Percentiles rank a stretch among this genome's conserved stretches.
phyloP scores from a whole-genome alignment of 2,797 vertebrate genomes.

The Avahi laniger region DNA sequence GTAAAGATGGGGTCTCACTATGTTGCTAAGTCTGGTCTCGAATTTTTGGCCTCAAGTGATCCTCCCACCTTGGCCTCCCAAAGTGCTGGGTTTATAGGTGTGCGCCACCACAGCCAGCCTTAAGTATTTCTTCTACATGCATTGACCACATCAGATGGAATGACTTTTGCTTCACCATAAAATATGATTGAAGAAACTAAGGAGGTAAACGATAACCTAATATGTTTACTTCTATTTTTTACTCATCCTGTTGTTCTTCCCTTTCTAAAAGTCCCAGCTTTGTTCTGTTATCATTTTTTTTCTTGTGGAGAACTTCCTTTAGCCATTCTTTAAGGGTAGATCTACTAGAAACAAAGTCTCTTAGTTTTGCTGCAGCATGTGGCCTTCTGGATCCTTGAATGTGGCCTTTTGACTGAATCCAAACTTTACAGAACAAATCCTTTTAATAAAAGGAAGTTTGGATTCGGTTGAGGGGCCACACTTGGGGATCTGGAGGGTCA shows the following conservation, averaged over 20 bases:
- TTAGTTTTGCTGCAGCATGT: neutral
- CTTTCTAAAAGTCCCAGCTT: neutral
- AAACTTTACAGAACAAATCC: neutral
- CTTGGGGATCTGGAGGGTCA: neutral
- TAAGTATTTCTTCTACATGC: neutral
- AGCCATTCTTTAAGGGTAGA: neutral
- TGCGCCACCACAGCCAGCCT: neutral
- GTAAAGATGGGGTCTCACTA: neutral
- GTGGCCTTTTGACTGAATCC: neutral
- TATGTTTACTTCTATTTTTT: neutral
- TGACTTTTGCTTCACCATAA: neutral
- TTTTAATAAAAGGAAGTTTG: no score
- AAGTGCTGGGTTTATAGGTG: neutral
- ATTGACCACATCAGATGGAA: neutral
- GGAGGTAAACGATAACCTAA: neutral
- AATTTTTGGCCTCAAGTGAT: neutral
- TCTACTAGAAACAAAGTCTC: neutral
- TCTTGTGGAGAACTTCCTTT: neutral
- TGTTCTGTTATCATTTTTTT: neutral
- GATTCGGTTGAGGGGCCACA: neutral
- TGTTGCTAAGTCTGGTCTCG: neutral
- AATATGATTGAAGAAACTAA: neutral
- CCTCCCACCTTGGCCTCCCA: neutral
- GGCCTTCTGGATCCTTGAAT: neutral
- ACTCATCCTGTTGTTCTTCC: neutral